These are phyloP conservation scores for Syndactyla subalaris DNA, from an alignment of 2,797 vertebrate genomes.

Conservation along the genomic window DNA sequence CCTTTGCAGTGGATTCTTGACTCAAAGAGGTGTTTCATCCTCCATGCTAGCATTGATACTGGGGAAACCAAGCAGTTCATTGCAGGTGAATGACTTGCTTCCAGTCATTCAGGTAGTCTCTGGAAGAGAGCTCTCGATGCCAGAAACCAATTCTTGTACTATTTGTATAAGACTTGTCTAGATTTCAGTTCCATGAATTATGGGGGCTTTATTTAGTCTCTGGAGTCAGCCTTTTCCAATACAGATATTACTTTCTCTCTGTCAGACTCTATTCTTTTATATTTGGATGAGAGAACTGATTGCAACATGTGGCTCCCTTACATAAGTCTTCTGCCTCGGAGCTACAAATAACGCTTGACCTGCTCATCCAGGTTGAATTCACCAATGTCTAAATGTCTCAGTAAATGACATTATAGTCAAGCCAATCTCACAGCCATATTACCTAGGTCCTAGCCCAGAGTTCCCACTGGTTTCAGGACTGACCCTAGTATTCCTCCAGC, in stretches of 20 bases:
- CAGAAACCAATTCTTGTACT: neutral
- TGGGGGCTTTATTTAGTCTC: neutral
- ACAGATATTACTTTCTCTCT: neutral
- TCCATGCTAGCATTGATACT: neutral
- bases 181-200: neutral
- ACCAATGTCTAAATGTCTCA: neutral
- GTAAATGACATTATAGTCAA: neutral
- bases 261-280: neutral
- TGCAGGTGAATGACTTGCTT: neutral
- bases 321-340: neutral
- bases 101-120: neutral
- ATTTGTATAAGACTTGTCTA: neutral
- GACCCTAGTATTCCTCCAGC: neutral
- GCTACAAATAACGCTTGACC: neutral
- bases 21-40: neutral
- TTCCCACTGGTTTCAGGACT: neutral
- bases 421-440: rapidly evolving
- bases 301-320: neutral
- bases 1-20: neutral
- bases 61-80: neutral
- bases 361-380: neutral
- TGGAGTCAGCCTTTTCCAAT: neutral
- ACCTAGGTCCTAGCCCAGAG: neutral
- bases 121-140: neutral
- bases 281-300: neutral